Conservation (phyloP, 2,797 vertebrate species). For the Holocentrus rufus region DNA sequence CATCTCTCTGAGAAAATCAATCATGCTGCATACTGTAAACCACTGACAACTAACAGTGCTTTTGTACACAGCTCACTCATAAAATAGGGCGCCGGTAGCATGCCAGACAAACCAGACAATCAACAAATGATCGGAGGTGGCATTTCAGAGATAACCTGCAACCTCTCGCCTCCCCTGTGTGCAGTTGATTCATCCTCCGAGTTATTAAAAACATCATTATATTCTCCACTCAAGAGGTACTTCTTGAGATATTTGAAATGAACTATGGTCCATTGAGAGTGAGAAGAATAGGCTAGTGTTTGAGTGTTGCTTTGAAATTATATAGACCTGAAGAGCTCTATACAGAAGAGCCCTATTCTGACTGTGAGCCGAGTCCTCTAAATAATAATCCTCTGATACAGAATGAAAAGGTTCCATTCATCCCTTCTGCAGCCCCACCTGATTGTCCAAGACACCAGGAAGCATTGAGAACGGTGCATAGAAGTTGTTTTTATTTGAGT, state of each 20-base stretch:
- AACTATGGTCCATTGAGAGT: constrained; percentile 43
- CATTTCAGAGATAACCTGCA: constrained; percentile 68
- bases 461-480: constrained; percentile 1
- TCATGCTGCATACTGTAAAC: constrained; percentile 22
- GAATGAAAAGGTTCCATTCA: constrained; percentile 45
- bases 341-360: constrained; percentile 48
- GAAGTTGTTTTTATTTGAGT: constrained; percentile 33
- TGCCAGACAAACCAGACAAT: constrained; percentile 52
- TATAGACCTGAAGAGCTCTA: constrained; percentile 45
- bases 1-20: constrained; percentile 43
- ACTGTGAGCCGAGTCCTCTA: constrained; percentile 42
- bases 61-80: constrained; percentile 41
- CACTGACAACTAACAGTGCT: constrained; percentile 29
- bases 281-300: constrained; percentile 56
- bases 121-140: constrained; percentile 58
- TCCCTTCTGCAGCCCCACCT: constrained; percentile 31
- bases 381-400: constrained; percentile 51
- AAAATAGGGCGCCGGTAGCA: constrained; percentile 48
- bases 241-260: constrained; percentile 64
- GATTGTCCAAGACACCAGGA: constrained; percentile 27
- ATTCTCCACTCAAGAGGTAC: constrained; percentile 60
- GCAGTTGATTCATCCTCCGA: constrained; percentile 56
- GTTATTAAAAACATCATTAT: constrained; percentile 59
- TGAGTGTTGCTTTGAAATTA: constrained; percentile 56
- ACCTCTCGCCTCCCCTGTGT: constrained; percentile 41